Base-by-base conservation (phyloP, 2,113 vertebrate species). In the Plestiodon gilberti region DNA sequence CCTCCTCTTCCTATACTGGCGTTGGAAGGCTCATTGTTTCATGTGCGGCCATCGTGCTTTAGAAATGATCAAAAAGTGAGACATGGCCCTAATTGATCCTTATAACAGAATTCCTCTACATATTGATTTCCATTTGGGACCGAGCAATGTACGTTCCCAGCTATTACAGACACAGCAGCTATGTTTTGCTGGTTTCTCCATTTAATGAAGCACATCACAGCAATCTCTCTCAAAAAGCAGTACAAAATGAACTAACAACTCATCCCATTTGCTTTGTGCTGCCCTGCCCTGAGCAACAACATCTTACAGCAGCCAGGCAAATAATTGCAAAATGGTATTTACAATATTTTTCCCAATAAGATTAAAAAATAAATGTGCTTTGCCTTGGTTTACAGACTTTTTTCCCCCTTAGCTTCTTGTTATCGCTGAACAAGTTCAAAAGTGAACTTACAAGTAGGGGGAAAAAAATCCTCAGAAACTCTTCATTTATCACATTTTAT, bases 391-490 rank as follows among this genome's bases (percentile, higher is more conserved):
- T n/a, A 17, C 62, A 73, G 23, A 48, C 78, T 48, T 40, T 71
- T 81, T 78, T 89, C 82, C 91, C 89, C 89, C 87, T 89, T 90
- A 92, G 91, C 83, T 90, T 89, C 91, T 25, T 23, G 57, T 85
- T 84, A 89, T 89, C 57, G 61, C 89, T 85, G 74, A 91, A 52
- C 2, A 8, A 33, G 20, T 83, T 38, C 84, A 30, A 87, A 89
- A 52, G 17, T 52, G 83, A 90, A 43, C 9, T n/a, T 82, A 71
- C 28, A 28, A 11, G 15, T 4, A 48, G 1, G 40, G 38, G 33
- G 33, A 35, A 40, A 40, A 38, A 13, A 11, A 48, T 48, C 43
- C 11, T 61, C 22, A 43, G 28, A 48, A 81, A 20, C 28, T 3
- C 17, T 65, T 65, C 35, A 64, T 80, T 64, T 28, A 17, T 65